Percentiles rank a stretch among this genome's conserved stretches.
Conservation (phyloP, 2,113 vertebrate species). For the rabbit (Oryctolagus cuniculus) region DNA sequence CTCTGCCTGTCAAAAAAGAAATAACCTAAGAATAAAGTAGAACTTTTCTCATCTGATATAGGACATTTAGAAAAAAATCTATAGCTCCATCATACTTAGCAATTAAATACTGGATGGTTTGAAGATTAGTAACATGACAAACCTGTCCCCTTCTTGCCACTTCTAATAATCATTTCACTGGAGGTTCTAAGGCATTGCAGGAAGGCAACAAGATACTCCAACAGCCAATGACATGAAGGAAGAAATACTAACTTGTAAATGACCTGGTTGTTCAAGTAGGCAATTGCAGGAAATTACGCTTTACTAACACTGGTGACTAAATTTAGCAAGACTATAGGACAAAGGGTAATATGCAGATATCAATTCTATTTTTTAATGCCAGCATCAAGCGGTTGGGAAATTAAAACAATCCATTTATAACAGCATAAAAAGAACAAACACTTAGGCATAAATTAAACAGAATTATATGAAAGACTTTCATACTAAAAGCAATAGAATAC, state of each 20-base stretch:
- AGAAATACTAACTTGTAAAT: background rate
- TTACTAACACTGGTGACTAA: background rate
- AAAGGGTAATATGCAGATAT: background rate
- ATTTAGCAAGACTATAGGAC: background rate
- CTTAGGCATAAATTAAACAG: background rate
- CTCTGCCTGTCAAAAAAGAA: no score
- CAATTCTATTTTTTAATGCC: conserved; percentile 20
- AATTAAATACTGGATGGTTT: background rate
- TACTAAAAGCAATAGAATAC: background rate
- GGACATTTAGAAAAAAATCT: background rate
- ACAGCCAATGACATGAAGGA: background rate
- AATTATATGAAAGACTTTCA: background rate
- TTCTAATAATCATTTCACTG: background rate
- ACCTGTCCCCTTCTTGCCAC: background rate
- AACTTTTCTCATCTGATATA: background rate
- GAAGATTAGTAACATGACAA: background rate
- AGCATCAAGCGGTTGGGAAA: background rate
- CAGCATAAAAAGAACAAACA: background rate
- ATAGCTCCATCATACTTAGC: background rate
- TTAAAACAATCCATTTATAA: background rate
- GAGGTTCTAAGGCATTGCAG: background rate
- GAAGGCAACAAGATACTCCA: background rate
- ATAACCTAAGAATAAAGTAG: background rate
- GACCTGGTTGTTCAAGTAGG: background rate
- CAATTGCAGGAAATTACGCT: background rate